phyloP scores from a whole-genome alignment of 1,140 invertebrate genomes.

The Battus philenor region DNA sequence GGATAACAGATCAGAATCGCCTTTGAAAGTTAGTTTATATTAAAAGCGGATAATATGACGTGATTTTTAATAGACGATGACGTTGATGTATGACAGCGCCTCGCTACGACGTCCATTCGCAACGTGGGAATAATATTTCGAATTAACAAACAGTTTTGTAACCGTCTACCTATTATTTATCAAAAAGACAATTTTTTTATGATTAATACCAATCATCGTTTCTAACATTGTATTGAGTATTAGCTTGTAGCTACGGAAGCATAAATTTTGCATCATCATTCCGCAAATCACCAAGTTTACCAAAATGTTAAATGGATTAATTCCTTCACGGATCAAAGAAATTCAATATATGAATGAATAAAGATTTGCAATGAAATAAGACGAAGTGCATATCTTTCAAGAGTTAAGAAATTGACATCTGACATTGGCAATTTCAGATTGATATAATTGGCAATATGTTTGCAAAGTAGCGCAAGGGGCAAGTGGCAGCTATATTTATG shows the following conservation, averaged over 20 bases:
- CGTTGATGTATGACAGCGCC: constrained; percentile 65
- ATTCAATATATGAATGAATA: constrained; percentile 18
- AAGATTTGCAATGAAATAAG: constrained; percentile 36
- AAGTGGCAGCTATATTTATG: constrained; percentile 66
- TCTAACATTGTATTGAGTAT: too few relatives aligned
- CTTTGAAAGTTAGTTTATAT: constrained; percentile 54
- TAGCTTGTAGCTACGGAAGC: too few relatives aligned
- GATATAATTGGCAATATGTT: constrained; percentile 75
- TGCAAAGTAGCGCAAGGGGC: constrained; percentile 63
- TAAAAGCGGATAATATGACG: constrained; percentile 72
- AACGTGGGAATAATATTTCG: constrained; percentile 65
- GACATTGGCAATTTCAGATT: constrained; percentile 56
- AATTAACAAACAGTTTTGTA: constrained; percentile 20
- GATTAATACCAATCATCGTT: constrained; percentile 4
- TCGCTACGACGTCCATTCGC: constrained; percentile 38
- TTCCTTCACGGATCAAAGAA: background rate
- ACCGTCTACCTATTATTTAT: constrained; percentile 8
- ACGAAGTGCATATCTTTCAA: constrained; percentile 29
- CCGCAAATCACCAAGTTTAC: constrained; percentile 1
- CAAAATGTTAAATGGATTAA: constrained; percentile 4
- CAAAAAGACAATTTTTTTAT: constrained; percentile 8
- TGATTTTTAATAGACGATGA: constrained; percentile 74
- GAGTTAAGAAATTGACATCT: constrained; percentile 60
- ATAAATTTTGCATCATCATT: constrained; percentile 4
- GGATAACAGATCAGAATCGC: constrained; percentile 1